Evolutionary conservation across 2,888 invertebrate genomes (phyloP), one percentile per base, ranked within the genome.

Genomic region (Tanypteryx hageni): DNA sequence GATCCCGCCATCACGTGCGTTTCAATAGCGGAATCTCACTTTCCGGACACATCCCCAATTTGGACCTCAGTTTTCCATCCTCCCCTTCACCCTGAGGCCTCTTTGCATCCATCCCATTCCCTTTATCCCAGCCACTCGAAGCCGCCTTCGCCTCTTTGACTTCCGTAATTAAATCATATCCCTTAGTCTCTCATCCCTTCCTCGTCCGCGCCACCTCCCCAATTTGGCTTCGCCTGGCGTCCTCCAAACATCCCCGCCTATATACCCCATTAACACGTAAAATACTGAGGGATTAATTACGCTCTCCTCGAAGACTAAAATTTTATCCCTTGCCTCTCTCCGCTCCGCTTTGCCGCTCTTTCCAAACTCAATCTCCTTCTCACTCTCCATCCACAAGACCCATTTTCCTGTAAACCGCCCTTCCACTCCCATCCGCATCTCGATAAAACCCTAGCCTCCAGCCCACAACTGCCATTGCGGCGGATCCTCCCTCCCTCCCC

Each of bases 141-240:
- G 86, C 59, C 44, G 89, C 89, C 89, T 89, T 83, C 57, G 83
- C 83, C 44, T 56, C 83, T 83, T 89, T 89, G 89, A 89, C 61
- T 89, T 89, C 89, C 89, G 64, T 89, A 89, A 89, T 89, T 89
- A 89, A 89, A 89, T 89, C 89, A 89, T 89, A 89, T 89, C 89
- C 89, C 61, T 59, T 61, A 61, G 58, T 61, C 89, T 64, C 64
- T 44, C 64, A 61, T 86, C 86, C 89, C 64, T 89, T 44, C 64
- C 61, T 64, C 44, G 18, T 44, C 89, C 10, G 11, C 22, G 59
- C 31, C 86, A 31, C 44, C 44, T n/a, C 86, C 86, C 86, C 86
- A 89, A 89, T 89, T 89, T 89, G 27, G 61, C 61, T n/a, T n/a
- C n/a, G n/a, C 89, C 89, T 61, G 44, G 89, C 89, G 44, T 89